Percentiles rank a stretch among this genome's conserved stretches.
phyloP scores from a whole-genome alignment of 2,797 vertebrate species.

The Gephyroberyx darwinii region DNA sequence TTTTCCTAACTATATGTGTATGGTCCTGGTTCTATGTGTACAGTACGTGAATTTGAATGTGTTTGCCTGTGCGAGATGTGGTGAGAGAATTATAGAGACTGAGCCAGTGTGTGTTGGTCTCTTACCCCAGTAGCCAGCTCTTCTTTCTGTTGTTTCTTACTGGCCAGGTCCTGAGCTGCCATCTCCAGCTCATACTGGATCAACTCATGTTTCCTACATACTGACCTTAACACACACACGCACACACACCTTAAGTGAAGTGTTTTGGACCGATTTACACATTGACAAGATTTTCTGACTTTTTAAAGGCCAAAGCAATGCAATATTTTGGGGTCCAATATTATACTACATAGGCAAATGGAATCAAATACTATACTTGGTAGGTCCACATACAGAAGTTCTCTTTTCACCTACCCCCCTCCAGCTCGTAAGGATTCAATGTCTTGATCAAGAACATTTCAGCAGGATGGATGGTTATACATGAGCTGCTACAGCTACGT shows the following conservation, averaged over 20 bases:
- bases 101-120: slow-evolving; percentile 1
- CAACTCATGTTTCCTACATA: slow-evolving; percentile 95
- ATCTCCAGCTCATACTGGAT: slow-evolving; percentile 95
- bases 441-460: too few species aligned
- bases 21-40: neutral
- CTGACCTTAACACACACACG: slow-evolving; percentile 82
- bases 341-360: too few species aligned
- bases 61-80: neutral
- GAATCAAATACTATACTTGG: too few species aligned
- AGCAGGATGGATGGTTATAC: too few species aligned
- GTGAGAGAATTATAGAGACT: neutral
- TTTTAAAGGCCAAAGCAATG: too few species aligned
- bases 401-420: neutral
- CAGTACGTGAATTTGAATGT: neutral
- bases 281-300: too few species aligned
- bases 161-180: slow-evolving; percentile 87
- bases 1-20: neutral
- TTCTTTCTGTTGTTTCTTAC: slow-evolving; percentile 96
- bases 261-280: too few species aligned
- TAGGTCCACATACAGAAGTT: neutral
- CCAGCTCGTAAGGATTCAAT: too few species aligned
- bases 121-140: slow-evolving; percentile 93
- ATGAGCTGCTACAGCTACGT: too few species aligned
- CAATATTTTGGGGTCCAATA: too few species aligned
- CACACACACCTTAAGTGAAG: neutral